Evolutionary conservation across 2,113 vertebrate genomes (phyloP).

Genomic region (Sinocyclocheilus anophthalmus): DNA sequence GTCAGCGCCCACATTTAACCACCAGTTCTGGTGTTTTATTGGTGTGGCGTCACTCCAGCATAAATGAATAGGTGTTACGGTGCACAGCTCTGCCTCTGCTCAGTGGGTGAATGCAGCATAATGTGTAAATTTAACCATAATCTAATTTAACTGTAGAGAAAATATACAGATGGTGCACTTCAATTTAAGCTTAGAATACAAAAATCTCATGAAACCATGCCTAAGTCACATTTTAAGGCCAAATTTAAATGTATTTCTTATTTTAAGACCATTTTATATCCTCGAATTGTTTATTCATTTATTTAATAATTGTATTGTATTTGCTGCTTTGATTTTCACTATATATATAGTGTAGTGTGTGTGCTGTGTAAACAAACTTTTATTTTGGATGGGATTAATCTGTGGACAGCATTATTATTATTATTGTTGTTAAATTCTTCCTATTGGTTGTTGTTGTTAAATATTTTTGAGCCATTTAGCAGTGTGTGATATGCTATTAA

Average conservation of each 20-base stretch:
- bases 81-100: conserved; percentile 5
- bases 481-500: no score
- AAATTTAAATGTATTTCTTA: not conserved
- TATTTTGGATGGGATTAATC: no score
- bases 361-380: no score
- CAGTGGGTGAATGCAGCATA: not conserved
- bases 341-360: no score
- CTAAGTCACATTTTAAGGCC: not conserved
- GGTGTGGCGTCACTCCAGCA: not conserved
- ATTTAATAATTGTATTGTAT: no score
- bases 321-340: no score
- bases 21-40: conserved; percentile 24
- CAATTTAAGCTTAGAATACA: not conserved
- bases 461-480: no score
- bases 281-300: no score
- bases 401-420: no score
- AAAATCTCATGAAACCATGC: not conserved
- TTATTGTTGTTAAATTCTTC: no score
- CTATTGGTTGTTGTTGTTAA: no score
- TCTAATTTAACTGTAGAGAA: not conserved
- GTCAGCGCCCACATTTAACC: conserved; percentile 30
- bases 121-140: conserved; percentile 5
- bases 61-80: conserved; percentile 43
- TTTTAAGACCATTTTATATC: no score
- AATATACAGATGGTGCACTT: not conserved